A percentile compares a stretch with the other conserved stretches of the same genome.
Evolutionary conservation across 2,113 vertebrate genomes (phyloP).

Genomic region (Crotalus tigris): DNA sequence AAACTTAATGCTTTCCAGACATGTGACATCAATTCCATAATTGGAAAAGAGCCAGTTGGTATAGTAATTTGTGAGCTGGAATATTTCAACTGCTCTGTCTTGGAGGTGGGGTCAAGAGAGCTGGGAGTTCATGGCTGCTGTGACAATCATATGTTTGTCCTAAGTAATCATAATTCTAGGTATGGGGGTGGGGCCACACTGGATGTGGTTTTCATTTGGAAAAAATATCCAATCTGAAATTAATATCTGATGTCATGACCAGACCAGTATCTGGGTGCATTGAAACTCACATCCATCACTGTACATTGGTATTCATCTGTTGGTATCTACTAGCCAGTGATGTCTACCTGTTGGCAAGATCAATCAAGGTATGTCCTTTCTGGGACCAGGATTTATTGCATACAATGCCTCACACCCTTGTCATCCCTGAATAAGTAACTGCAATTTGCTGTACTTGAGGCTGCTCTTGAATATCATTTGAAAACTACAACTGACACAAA

Average conservation of each 20-base stretch:
- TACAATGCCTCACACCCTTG: too few relatives aligned
- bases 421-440: too few relatives aligned
- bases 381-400: background rate
- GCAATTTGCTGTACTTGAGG: too few relatives aligned
- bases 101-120: background rate
- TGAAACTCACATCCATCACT: background rate
- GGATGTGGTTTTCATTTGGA: background rate
- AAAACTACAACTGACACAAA: too few relatives aligned
- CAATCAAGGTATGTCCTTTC: background rate
- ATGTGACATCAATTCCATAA: background rate
- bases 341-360: background rate
- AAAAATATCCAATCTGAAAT: background rate
- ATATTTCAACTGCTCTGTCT: background rate
- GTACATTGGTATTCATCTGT: background rate
- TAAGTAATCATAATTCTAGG: background rate
- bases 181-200: background rate
- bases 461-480: too few relatives aligned
- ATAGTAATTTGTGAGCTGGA: background rate
- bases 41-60: background rate
- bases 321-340: background rate
- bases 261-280: background rate
- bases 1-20: background rate
- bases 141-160: background rate
- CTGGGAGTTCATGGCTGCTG: background rate
- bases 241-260: background rate